Base-by-base conservation (phyloP, 2,797 vertebrate species). In the Benthosema pterotum region DNA sequence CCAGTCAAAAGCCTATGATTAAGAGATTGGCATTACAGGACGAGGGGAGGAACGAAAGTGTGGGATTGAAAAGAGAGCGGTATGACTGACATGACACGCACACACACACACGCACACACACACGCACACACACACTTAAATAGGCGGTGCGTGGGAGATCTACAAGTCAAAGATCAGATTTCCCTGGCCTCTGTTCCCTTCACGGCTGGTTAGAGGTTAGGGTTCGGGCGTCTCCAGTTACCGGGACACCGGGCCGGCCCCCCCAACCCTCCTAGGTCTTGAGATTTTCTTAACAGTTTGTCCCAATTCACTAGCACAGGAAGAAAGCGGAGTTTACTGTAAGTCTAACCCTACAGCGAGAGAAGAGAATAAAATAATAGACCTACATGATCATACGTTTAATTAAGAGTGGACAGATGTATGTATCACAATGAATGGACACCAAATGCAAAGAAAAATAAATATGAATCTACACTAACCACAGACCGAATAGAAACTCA, bases 111-210 rank as follows among this genome's bases (percentile, higher is more conserved):
- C 56, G 12, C 63, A 42, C 54, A 4, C 47, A 15, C 58, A 54
- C 42, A 54, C 57, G 65, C 64, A 76, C 58, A 78, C 38, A 67
- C 28, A 72, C 11, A 64, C 17, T 11, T 52, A 77, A 75, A 73
- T 78, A 81, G 81, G 85, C 63, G 71, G 80, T 81, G 79, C 73
- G 67, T 84, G 86, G 82, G 88, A 87, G 84, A 62, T 72, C 72
- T 62, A 67, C 69, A 48, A 91, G 91, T 92, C 89, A 90, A 90
- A 89, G 83, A 89, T 91, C 84, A 86, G 74, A 82, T 91, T 92
- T 83, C 90, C n/a, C 48, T 2, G 13, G 67, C 72, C 74, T 86
- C 82, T 88, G 87, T 84, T 86, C 67, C 82, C 77, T 87, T 88
- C 75, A 87, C 58, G 82, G 86, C 80, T 91, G 80, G 78, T 82